Percentiles rank a stretch among this genome's conserved stretches.
Conservation (phyloP, 2,888 invertebrate genomes). For the Norana najaformis region DNA sequence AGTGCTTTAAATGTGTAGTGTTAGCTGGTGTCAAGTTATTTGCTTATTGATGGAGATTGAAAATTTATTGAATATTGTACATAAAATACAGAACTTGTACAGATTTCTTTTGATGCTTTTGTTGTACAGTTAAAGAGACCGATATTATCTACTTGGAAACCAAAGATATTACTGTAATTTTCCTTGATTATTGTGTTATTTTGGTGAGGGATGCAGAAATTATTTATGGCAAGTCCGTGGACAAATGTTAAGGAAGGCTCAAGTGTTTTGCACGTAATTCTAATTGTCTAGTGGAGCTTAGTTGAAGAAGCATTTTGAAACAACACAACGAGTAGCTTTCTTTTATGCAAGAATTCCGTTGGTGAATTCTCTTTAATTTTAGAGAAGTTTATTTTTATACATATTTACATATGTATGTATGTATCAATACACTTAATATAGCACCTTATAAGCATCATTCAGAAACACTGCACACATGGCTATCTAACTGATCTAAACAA, state of each 20-base stretch:
- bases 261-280: background rate
- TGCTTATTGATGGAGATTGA: constrained; percentile 13
- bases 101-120: background rate
- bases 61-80: constrained; percentile 4
- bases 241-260: background rate
- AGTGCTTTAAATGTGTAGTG: constrained; percentile 7
- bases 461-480: background rate
- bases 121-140: background rate
- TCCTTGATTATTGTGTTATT: background rate
- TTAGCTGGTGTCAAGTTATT: background rate
- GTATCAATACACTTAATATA: background rate
- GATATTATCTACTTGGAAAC: constrained; percentile 5
- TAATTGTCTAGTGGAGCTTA: background rate
- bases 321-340: background rate
- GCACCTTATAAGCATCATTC: background rate
- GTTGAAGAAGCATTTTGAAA: background rate
- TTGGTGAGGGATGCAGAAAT: background rate
- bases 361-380: background rate
- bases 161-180: background rate
- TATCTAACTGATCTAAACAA: background rate
- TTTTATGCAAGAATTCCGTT: background rate
- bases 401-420: background rate
- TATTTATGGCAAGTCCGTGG: background rate
- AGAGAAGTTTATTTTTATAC: background rate
- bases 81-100: constrained; percentile 1